Evolutionary conservation across 2,113 vertebrate genomes (phyloP).

Genomic region (Pelodiscus sinensis): DNA sequence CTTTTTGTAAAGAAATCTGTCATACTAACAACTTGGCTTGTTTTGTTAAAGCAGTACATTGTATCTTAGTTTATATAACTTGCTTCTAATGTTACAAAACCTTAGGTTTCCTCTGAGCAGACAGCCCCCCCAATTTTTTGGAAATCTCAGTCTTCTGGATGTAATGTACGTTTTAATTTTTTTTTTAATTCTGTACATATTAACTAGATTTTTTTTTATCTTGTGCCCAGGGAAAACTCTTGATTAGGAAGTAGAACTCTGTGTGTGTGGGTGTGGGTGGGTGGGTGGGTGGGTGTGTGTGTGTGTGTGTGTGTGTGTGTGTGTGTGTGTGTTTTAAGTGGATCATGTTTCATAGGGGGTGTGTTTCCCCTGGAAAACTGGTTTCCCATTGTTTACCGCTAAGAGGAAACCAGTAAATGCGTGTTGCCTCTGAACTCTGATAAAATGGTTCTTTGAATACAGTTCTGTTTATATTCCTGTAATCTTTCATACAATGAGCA

Average conservation of each 20-base stretch:
- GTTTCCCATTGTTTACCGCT: slow-evolving; percentile 68
- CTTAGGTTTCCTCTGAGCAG: background rate
- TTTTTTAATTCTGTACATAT: slow-evolving; percentile 35
- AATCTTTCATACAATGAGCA: slow-evolving; percentile 56
- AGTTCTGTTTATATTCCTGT: slow-evolving; percentile 23
- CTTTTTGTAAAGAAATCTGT: background rate
- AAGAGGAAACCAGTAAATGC: slow-evolving; percentile 72
- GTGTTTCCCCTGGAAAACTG: slow-evolving; percentile 62
- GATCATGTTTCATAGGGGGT: slow-evolving; percentile 67
- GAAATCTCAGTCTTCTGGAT: slow-evolving; percentile 37
- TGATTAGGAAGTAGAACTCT: slow-evolving; percentile 79
- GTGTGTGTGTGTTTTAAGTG: background rate
- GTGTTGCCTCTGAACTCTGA: slow-evolving; percentile 48
- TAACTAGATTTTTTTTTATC: slow-evolving; percentile 64
- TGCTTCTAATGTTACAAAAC: background rate
- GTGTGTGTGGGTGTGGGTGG: background rate
- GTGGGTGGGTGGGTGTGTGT: no score
- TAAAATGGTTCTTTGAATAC: slow-evolving; percentile 52
- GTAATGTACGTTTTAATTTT: slow-evolving; percentile 43
- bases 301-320: background rate
- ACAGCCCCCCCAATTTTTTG: background rate
- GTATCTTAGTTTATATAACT: background rate
- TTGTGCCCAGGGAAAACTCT: slow-evolving; percentile 72
- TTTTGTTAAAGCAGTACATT: fast-evolving
- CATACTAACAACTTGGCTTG: background rate